A percentile compares a stretch with the other conserved stretches of the same genome.
phyloP scores from a whole-genome alignment of 2,888 invertebrate species.

The Cheilosia vernalis region DNA sequence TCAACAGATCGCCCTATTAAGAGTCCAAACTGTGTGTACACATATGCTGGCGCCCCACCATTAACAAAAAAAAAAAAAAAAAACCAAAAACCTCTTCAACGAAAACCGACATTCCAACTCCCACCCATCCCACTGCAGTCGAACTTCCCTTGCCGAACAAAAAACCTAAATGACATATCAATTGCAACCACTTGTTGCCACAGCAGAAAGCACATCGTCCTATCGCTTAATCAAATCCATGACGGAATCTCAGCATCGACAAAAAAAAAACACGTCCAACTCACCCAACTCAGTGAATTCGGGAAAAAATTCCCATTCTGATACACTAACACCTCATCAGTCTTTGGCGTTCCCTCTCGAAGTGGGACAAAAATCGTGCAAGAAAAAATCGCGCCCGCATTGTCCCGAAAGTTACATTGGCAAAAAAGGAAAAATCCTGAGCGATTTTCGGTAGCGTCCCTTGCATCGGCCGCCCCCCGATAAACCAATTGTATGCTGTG shows the following conservation, averaged over 20 bases:
- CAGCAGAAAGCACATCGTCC: slow-evolving; percentile 64
- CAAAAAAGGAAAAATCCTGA: slow-evolving; percentile 66
- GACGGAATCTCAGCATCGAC: slow-evolving; percentile 71
- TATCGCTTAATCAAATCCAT: slow-evolving; percentile 75
- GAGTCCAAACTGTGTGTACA: slow-evolving; percentile 24
- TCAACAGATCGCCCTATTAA: slow-evolving; percentile 59
- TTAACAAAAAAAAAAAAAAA: neutral
- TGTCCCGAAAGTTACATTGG: slow-evolving; percentile 63
- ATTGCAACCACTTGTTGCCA: slow-evolving; percentile 72
- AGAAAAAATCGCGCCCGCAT: slow-evolving; percentile 68
- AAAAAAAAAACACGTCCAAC: neutral
- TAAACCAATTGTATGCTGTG: slow-evolving; percentile 60
- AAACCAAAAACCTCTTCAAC: slow-evolving; percentile 11
- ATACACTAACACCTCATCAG: slow-evolving; percentile 72
- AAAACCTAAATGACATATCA: slow-evolving; percentile 75
- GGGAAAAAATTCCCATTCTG: slow-evolving; percentile 49
- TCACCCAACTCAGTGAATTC: neutral
- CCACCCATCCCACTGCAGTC: neutral
- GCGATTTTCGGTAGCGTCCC: slow-evolving; percentile 16
- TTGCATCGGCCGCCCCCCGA: neutral
- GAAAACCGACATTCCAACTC: slow-evolving; percentile 46
- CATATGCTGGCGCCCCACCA: neutral
- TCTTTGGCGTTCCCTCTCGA: slow-evolving; percentile 64
- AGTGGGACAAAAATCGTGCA: slow-evolving; percentile 75
- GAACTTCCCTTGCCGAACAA: slow-evolving; percentile 48